Conservation (phyloP, 2,113 vertebrate species). For the Leptobrachium ailaonicum region DNA sequence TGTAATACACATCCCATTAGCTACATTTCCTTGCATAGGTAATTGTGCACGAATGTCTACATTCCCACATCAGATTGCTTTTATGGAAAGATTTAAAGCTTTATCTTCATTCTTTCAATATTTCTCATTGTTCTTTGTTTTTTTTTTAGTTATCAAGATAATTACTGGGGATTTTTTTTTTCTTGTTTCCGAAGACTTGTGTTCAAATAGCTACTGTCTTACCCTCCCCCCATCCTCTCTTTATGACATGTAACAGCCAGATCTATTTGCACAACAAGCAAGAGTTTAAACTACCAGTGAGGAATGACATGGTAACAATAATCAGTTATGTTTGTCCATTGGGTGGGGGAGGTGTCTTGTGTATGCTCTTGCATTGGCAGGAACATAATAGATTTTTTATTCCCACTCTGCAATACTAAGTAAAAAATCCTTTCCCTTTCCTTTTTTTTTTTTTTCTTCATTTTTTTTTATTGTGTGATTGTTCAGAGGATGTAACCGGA, state of each 20-base stretch:
- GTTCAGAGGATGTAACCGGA: conserved; percentile 16
- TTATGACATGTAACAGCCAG: conserved; percentile 49
- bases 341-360: conserved; percentile 46
- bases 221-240: conserved; percentile 46
- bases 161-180: neutral
- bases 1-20: neutral
- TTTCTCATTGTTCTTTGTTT: neutral
- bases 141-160: conserved; percentile 8
- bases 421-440: conserved; percentile 9
- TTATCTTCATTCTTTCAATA: neutral
- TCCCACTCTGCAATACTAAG: conserved; percentile 6
- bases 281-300: conserved; percentile 49
- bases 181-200: conserved; percentile 33
- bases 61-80: neutral
- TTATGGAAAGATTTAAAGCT: neutral
- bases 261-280: conserved; percentile 50
- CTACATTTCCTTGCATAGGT: neutral
- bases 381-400: conserved; percentile 9
- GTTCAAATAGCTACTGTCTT: conserved; percentile 44
- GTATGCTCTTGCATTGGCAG: conserved; percentile 36
- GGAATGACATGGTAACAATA: conserved; percentile 52
- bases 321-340: conserved; percentile 45
- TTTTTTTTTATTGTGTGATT: neutral
- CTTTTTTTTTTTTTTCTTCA: neutral
- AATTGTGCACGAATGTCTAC: neutral